phyloP scores from a whole-genome alignment of 2,113 vertebrate species.

The Phrynosoma platyrhinos region DNA sequence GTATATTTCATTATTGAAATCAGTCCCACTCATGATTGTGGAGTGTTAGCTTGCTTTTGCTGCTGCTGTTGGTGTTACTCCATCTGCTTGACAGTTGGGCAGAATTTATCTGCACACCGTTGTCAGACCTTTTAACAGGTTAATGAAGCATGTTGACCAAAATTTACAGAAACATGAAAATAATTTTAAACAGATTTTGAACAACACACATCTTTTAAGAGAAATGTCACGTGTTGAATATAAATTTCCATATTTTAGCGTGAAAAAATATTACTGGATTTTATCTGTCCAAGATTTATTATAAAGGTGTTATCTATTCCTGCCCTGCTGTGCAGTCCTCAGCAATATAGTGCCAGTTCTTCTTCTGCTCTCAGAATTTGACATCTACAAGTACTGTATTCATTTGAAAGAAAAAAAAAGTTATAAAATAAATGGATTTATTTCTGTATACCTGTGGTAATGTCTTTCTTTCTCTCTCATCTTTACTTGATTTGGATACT shows the following conservation, averaged over 20 bases:
- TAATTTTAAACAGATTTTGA: constrained; percentile 71
- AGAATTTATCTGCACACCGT: constrained; percentile 62
- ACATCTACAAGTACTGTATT: constrained; percentile 80
- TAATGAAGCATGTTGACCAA: constrained; percentile 82
- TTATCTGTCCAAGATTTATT: constrained; percentile 72
- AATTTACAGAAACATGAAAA: constrained; percentile 61
- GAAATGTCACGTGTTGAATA: constrained; percentile 62
- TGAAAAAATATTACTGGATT: constrained; percentile 61
- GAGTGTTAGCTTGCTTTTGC: constrained; percentile 82
- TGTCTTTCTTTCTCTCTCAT: constrained; percentile 19
- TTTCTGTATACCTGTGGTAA: constrained; percentile 72
- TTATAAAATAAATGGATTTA: constrained; percentile 82
- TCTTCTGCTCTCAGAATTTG: constrained; percentile 75
- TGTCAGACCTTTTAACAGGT: constrained; percentile 58
- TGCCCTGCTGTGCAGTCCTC: constrained; percentile 78
- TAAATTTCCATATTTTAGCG: constrained; percentile 70
- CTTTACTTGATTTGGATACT: not conserved
- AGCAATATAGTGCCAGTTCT: constrained; percentile 86
- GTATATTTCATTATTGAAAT: constrained; percentile 63
- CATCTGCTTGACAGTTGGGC: constrained; percentile 66
- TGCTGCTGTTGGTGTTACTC: constrained; percentile 69
- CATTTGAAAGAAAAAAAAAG: constrained; percentile 80
- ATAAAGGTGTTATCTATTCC: constrained; percentile 69
- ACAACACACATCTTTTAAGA: constrained; percentile 69
- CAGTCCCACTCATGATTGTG: constrained; percentile 64